phyloP scores from a whole-genome alignment of 2,113 vertebrate genomes.

The Hemiprocne comata region DNA sequence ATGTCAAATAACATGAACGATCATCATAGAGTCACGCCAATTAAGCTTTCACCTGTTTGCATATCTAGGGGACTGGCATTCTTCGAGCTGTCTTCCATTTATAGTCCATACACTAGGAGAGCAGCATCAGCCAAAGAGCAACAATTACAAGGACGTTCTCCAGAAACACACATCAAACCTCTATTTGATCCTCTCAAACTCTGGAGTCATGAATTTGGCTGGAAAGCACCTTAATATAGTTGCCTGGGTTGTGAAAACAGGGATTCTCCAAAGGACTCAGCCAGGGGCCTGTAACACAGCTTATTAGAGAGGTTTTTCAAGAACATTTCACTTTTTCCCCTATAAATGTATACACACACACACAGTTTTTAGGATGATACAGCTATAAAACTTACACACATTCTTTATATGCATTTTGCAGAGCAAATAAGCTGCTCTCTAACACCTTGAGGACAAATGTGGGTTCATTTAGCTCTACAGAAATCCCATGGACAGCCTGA shows the following conservation, averaged over 20 bases:
- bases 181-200: slow-evolving; percentile 13
- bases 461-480: background rate
- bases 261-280: slow-evolving; percentile 28
- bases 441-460: background rate
- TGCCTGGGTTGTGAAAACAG: slow-evolving; percentile 14
- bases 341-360: background rate
- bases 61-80: background rate
- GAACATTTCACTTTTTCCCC: background rate
- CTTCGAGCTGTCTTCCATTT: rapidly evolving
- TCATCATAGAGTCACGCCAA: background rate
- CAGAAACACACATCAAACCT: slow-evolving; percentile 26
- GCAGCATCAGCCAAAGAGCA: slow-evolving; percentile 1
- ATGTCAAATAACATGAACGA: background rate
- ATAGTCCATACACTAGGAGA: background rate
- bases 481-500: background rate
- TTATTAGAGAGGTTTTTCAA: slow-evolving; percentile 10
- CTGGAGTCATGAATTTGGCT: background rate
- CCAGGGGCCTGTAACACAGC: slow-evolving; percentile 3
- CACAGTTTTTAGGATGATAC: background rate
- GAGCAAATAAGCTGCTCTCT: background rate
- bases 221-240: background rate
- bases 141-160: background rate
- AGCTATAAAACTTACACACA: background rate
- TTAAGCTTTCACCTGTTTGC: slow-evolving; percentile 15
- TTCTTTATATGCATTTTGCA: background rate